Evolutionary conservation across 2,888 invertebrate genomes (phyloP).

Genomic region (Lutraria lutraria): DNA sequence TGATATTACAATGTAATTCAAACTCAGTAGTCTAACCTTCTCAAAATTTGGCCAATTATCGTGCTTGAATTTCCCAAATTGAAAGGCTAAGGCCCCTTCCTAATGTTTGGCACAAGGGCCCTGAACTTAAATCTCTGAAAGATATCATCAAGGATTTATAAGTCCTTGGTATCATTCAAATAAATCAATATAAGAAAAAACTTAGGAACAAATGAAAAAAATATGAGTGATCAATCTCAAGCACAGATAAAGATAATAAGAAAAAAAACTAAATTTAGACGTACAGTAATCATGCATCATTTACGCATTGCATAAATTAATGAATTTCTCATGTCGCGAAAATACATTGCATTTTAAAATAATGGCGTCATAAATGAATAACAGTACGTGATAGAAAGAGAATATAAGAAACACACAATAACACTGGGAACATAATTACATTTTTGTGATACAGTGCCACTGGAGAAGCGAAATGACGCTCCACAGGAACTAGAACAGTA

Average conservation of each 20-base stretch:
- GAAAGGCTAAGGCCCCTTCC: too few relatives aligned
- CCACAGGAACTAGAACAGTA: constrained; percentile 68
- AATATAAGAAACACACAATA: neutral
- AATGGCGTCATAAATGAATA: neutral
- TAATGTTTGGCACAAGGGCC: too few relatives aligned
- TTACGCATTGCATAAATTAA: neutral
- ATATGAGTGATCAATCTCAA: neutral
- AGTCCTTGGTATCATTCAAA: too few relatives aligned
- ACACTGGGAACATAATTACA: constrained; percentile 68
- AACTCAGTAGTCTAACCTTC: too few relatives aligned
- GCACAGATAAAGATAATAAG: neutral
- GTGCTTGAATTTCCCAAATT: too few relatives aligned
- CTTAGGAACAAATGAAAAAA: neutral
- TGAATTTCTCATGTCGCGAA: neutral
- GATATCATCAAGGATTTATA: too few relatives aligned
- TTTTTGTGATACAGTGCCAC: constrained; percentile 83
- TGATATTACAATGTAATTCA: too few relatives aligned
- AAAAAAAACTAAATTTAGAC: neutral
- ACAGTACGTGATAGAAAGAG: neutral
- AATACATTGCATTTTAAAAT: neutral
- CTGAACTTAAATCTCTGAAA: too few relatives aligned
- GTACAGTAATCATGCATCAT: neutral
- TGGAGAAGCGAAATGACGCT: constrained; percentile 64
- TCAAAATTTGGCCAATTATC: too few relatives aligned
- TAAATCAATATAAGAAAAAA: neutral